Evolutionary conservation across 1,140 invertebrate genomes (phyloP).

Genomic region (Leptopilina clavipes): DNA sequence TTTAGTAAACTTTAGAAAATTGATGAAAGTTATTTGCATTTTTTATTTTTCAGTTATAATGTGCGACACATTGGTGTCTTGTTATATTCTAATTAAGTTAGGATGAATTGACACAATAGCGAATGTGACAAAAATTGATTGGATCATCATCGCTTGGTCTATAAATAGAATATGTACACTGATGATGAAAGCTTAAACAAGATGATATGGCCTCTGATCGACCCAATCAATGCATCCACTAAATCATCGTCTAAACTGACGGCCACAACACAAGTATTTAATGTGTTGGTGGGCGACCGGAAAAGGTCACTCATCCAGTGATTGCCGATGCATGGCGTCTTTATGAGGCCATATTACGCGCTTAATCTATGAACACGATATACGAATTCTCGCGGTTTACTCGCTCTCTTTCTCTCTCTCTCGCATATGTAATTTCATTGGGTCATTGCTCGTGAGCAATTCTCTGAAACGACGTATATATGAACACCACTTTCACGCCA

Average conservation of each 20-base stretch:
- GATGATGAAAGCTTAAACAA: constrained; percentile 73
- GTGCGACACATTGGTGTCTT: no score
- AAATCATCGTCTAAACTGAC: constrained; percentile 76
- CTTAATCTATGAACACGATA: constrained; percentile 54
- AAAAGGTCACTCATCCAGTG: constrained; percentile 73
- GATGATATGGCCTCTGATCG: constrained; percentile 74
- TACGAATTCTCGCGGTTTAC: constrained; percentile 40
- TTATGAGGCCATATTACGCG: constrained; percentile 64
- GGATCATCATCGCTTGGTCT: constrained; percentile 47
- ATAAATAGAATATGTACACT: constrained; percentile 69
- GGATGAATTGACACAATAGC: no score
- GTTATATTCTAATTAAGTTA: no score
- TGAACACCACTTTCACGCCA: not conserved
- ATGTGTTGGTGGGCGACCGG: constrained; percentile 71
- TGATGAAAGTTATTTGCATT: no score
- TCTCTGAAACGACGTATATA: constrained; percentile 13
- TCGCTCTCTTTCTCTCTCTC: constrained; percentile 7
- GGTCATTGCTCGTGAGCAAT: constrained; percentile 32
- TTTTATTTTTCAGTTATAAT: no score
- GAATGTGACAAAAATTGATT: no score
- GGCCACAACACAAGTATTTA: constrained; percentile 65
- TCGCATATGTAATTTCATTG: constrained; percentile 7
- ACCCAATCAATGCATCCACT: constrained; percentile 75
- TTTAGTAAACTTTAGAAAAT: no score
- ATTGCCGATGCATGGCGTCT: constrained; percentile 72